These are phyloP conservation scores for Oryzias javanicus DNA, from an alignment of 2,113 vertebrate species.

Conservation along the genomic window DNA sequence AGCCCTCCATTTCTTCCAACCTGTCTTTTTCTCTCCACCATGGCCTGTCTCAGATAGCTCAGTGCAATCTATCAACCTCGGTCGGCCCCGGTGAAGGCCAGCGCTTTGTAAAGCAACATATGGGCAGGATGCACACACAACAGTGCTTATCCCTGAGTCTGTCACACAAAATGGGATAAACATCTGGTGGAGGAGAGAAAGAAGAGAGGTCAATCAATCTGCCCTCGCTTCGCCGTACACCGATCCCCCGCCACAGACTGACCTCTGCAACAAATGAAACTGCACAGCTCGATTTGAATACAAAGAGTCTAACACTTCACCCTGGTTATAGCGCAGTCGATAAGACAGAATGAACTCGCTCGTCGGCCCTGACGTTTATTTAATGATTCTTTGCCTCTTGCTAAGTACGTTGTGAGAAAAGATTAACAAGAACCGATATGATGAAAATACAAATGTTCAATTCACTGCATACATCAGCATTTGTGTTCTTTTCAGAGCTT, in stretches of 20 bases:
- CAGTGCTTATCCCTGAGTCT: constrained; percentile 25
- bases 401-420: neutral
- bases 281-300: constrained; percentile 49
- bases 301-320: constrained; percentile 18
- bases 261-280: constrained; percentile 57
- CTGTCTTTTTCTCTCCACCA: constrained; percentile 34
- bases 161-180: constrained; percentile 61
- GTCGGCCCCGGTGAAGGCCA: constrained; percentile 27
- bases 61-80: constrained; percentile 62
- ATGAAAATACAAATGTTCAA: no score
- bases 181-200: constrained; percentile 38
- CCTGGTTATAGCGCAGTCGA: constrained; percentile 3
- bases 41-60: constrained; percentile 59
- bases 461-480: no score
- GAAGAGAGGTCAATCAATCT: constrained; percentile 65
- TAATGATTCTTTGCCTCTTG: neutral
- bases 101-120: constrained; percentile 35
- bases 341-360: constrained; percentile 16
- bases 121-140: constrained; percentile 26
- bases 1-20: constrained; percentile 34
- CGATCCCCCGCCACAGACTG: constrained; percentile 60
- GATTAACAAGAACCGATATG: neutral
- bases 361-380: neutral
- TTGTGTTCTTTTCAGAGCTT: no score
- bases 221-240: constrained; percentile 54